A percentile compares a stretch with the other conserved stretches of the same genome.
These are phyloP conservation scores for Cuculus canorus DNA, from an alignment of 2,797 vertebrate species.

Conservation along the genomic window DNA sequence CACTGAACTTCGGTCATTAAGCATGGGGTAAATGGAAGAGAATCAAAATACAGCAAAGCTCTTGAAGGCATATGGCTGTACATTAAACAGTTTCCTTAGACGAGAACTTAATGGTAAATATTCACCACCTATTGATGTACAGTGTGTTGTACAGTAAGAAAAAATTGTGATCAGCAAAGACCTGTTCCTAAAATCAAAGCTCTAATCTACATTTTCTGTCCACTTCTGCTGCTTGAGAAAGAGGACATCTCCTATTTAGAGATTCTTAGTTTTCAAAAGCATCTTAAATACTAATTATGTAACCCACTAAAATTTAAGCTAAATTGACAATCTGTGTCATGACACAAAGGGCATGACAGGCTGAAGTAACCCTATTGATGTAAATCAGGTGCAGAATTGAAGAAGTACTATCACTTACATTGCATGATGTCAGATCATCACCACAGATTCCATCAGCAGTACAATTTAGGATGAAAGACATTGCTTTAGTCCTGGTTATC, in stretches of 20 bases:
- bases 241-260: neutral
- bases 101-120: neutral
- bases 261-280: neutral
- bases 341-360: neutral
- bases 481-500: neutral
- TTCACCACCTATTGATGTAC: neutral
- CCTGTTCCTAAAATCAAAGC: neutral
- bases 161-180: neutral
- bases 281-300: neutral
- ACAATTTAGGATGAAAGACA: neutral
- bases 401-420: neutral
- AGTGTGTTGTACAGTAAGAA: neutral
- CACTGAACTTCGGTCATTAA: slow-evolving; percentile 20
- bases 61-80: neutral
- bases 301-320: neutral
- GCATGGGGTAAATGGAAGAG: neutral
- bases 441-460: neutral
- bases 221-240: neutral
- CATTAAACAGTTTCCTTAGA: neutral
- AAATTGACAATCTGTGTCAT: neutral
- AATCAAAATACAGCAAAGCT: neutral
- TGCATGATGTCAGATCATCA: neutral
- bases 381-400: neutral
- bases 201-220: neutral
- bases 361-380: neutral